A percentile compares a stretch with the other conserved stretches of the same genome.
Conservation (phyloP, 1,140 invertebrate genomes). For the Oryctes rhinoceros region DNA sequence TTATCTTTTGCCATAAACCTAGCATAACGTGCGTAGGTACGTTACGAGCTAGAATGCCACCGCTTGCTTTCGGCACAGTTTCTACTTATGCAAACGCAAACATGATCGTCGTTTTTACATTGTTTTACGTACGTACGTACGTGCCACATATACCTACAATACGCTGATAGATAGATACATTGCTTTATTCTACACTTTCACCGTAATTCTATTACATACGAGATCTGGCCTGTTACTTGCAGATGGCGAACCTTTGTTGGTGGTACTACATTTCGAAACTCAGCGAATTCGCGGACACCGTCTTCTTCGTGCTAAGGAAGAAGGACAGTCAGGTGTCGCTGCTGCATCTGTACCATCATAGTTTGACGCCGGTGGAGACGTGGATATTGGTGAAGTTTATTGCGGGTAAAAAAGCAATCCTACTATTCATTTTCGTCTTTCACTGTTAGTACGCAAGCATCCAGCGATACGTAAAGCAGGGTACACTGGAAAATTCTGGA, state of each 20-base stretch:
- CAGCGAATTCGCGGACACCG: conserved; percentile 94
- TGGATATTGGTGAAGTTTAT: conserved; percentile 97
- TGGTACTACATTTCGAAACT: conserved; percentile 98
- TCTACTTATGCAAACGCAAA: too few relatives aligned
- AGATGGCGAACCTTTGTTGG: conserved; percentile 95
- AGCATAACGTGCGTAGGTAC: too few relatives aligned
- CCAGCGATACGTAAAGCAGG: too few relatives aligned
- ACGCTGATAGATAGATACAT: too few relatives aligned
- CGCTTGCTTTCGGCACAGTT: too few relatives aligned
- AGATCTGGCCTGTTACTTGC: conserved; percentile 54
- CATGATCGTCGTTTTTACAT: neutral
- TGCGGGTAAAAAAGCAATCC: conserved; percentile 70
- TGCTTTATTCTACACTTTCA: conserved; percentile 20
- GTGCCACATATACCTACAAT: neutral
- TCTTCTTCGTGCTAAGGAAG: conserved; percentile 91
- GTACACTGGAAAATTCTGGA: too few relatives aligned
- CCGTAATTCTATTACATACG: neutral
- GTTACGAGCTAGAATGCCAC: too few relatives aligned
- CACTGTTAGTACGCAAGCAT: too few relatives aligned
- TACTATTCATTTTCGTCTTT: neutral
- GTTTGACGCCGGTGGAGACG: conserved; percentile 91
- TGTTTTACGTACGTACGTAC: neutral
- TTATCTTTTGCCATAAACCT: neutral
- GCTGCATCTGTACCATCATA: conserved; percentile 95
- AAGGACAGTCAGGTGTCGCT: conserved; percentile 93